Base-by-base conservation (phyloP, 2,113 vertebrate genomes). In the Pteropus alecto region DNA sequence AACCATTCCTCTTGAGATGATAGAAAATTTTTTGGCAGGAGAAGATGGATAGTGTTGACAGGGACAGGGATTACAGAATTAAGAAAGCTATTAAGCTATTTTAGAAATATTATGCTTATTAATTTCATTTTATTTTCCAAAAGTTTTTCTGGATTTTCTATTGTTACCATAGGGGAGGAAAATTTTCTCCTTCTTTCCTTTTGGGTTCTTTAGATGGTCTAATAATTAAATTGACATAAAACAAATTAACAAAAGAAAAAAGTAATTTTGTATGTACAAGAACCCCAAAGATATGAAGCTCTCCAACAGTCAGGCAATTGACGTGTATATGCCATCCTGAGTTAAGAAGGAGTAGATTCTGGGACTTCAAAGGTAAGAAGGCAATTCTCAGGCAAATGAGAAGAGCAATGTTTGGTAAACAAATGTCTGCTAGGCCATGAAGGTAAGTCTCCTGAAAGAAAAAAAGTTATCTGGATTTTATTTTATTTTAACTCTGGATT, bases 81-180 rank as follows among this genome's bases (percentile, higher is more conserved):
- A 56, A 87, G 38, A 41, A 86, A 90, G 16, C 22, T 28, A 73
- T 74, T 51, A 65, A 86, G 4, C 33, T 81, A 8, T 83, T 93
- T 95, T 92, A 33, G 22, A 93, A 94, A 93, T 93, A 90, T 21
- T 71, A 48, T 18, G 24, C 0, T 65, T 93, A 16, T 19, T 82
- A 79, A 86, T 90, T 92, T 93, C 14, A 41, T 12, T 79, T 87
- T 82, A 71, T 73, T 94, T 87, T 54, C 51, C 58, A 26, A 89
- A 84, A 94, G 15, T n/a, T 88, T 91, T 82, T 61, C 13, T 58
- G 8, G 38, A 26, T 60, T 77, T 63, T 46, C 22, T 93, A 10
- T 67, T 94, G 12, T 58, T 92, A 30, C 41, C 73, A 33, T 21
- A 33, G 16, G 28, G 15, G 2, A 81, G 0, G 18, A 60, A 79